phyloP scores from a whole-genome alignment of 2,113 vertebrate genomes.

The Larimichthys polyactis region DNA sequence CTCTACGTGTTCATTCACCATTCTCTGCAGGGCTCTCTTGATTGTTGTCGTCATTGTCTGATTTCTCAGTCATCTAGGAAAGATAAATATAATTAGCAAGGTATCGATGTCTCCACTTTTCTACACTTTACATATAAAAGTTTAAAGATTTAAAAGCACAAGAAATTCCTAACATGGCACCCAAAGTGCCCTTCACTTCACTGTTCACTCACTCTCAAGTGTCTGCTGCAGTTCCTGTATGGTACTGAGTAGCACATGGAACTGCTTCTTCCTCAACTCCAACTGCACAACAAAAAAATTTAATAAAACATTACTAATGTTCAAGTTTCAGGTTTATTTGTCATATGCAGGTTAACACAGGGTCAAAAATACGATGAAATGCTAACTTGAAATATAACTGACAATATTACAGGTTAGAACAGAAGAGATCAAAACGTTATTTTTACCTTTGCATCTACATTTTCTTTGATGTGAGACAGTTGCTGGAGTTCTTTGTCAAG shows the following conservation, averaged over 20 bases:
- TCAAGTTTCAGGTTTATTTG: too few species aligned
- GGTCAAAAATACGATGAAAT: too few species aligned
- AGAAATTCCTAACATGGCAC: not conserved
- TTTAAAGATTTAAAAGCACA: not conserved
- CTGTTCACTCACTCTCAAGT: conserved; percentile 93
- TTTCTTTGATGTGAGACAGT: conserved; percentile 96
- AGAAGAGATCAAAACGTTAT: not conserved
- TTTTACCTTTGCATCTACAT: conserved; percentile 95
- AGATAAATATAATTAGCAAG: conserved; percentile 26
- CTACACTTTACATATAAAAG: not conserved
- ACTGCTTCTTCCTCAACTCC: conserved; percentile 97
- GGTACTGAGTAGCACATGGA: conserved; percentile 97
- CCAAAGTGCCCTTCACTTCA: not conserved
- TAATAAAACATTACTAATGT: not conserved
- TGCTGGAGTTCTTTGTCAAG: conserved; percentile 97
- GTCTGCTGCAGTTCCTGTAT: conserved; percentile 99
- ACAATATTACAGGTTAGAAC: not conserved
- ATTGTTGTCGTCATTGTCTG: conserved; percentile 90
- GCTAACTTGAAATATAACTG: not conserved
- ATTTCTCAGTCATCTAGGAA: conserved; percentile 94
- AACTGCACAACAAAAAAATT: conserved; percentile 79
- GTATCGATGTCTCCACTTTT: not conserved
- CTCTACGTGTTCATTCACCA: conserved; percentile 78
- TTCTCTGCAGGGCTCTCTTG: conserved; percentile 88
- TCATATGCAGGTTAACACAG: too few species aligned